A percentile compares a stretch with the other conserved stretches of the same genome.
Evolutionary conservation across 2,797 vertebrate genomes (phyloP).

Genomic region (Phrynocephalus forsythii): DNA sequence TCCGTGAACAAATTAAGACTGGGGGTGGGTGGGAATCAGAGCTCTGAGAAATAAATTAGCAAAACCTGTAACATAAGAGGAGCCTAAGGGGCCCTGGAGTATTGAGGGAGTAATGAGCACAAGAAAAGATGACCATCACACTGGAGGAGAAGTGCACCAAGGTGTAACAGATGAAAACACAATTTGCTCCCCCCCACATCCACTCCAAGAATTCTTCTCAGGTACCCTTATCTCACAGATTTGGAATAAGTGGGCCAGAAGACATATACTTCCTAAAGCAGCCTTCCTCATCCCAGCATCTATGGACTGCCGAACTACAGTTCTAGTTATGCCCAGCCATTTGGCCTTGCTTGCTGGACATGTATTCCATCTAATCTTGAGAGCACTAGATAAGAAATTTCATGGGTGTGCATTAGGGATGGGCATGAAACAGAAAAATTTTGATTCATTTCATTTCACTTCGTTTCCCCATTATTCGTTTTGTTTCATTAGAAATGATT

Average conservation of each 20-base stretch:
- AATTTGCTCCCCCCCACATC: too few species aligned
- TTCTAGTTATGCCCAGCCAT: neutral
- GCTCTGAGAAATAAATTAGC: conserved; percentile 61
- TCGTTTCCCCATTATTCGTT: too few species aligned
- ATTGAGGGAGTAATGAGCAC: conserved; percentile 59
- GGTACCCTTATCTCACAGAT: neutral
- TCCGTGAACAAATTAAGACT: conserved; percentile 59
- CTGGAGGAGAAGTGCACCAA: conserved; percentile 37
- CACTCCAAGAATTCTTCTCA: neutral
- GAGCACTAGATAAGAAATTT: neutral
- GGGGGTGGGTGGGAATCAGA: conserved; percentile 48
- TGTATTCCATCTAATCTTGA: neutral
- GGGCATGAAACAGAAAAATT: too few species aligned
- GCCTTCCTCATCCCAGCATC: neutral
- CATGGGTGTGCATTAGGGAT: too few species aligned
- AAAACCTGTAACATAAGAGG: conserved; percentile 62
- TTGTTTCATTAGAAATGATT: too few species aligned
- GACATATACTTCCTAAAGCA: neutral
- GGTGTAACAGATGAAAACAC: conserved; percentile 21
- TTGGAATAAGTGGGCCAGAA: neutral
- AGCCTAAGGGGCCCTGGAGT: conserved; percentile 42
- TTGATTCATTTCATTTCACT: too few species aligned
- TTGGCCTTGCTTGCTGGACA: neutral
- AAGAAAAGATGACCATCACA: conserved; percentile 60
- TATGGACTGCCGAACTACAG: neutral